Conservation (phyloP, 2,888 invertebrate species). For the Thelaira solivaga region DNA sequence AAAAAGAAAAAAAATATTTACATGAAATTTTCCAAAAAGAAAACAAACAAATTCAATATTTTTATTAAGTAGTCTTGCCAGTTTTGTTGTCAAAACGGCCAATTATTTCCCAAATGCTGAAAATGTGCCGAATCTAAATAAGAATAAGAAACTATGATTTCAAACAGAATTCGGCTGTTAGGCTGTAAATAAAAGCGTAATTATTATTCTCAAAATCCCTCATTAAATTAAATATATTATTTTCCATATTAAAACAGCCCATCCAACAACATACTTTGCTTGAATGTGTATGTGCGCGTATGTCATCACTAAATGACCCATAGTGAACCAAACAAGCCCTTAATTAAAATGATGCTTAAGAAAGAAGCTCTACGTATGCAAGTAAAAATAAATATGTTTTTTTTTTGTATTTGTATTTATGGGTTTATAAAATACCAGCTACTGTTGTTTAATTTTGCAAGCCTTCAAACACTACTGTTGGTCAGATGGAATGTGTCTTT, state of each 20-base stretch:
- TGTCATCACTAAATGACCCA: constrained; percentile 42
- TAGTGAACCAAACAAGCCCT: constrained; percentile 30
- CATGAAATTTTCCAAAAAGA: no score
- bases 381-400: constrained; percentile 22
- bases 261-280: no score
- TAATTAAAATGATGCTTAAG: constrained; percentile 56
- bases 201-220: constrained; percentile 46
- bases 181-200: constrained; percentile 35
- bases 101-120: no score
- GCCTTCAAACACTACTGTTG: not conserved
- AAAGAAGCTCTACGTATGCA: no score
- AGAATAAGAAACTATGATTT: no score
- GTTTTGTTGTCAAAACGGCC: no score
- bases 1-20: no score
- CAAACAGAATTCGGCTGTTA: no score
- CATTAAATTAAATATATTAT: constrained; percentile 9
- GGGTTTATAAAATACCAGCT: constrained; percentile 1
- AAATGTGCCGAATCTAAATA: no score
- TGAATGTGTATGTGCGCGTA: no score
- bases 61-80: no score
- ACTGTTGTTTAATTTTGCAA: constrained; percentile 10
- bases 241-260: not conserved
- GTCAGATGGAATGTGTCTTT: constrained; percentile 27
- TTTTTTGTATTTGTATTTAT: constrained; percentile 20
- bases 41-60: no score